A percentile compares a stretch with the other conserved stretches of the same genome.
Conservation (phyloP, 2,797 vertebrate genomes). For the Dromococcyx pavoninus region DNA sequence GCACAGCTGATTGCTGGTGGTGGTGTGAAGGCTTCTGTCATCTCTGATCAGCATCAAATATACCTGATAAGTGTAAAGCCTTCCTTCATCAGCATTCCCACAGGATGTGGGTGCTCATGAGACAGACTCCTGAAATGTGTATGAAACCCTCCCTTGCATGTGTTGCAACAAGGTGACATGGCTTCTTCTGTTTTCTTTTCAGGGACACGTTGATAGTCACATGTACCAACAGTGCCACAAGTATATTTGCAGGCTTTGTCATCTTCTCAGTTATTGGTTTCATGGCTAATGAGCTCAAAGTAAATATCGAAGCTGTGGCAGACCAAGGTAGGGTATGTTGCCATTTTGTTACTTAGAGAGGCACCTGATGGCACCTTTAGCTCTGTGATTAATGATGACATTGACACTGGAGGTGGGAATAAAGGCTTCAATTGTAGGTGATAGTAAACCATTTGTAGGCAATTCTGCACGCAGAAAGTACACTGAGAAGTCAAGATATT, state of each 20-base stretch:
- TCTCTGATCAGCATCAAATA: background rate
- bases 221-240: conserved; percentile 97
- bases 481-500: background rate
- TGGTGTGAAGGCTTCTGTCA: background rate
- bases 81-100: background rate
- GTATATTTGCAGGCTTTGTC: conserved; percentile 97
- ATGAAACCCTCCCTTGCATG: fast-evolving
- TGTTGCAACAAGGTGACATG: background rate
- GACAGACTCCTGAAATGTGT: background rate
- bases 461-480: background rate
- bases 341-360: fast-evolving
- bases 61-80: background rate
- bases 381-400: background rate
- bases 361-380: background rate
- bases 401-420: background rate
- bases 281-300: conserved; percentile 97
- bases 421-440: background rate
- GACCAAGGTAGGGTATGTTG: conserved; percentile 87
- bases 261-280: conserved; percentile 99
- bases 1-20: background rate
- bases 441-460: background rate
- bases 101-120: background rate
- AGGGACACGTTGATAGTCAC: conserved; percentile 97
- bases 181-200: background rate
- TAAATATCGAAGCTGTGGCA: conserved; percentile 96